phyloP scores from a whole-genome alignment of 1,140 invertebrate species.

The Drosophila parvula region DNA sequence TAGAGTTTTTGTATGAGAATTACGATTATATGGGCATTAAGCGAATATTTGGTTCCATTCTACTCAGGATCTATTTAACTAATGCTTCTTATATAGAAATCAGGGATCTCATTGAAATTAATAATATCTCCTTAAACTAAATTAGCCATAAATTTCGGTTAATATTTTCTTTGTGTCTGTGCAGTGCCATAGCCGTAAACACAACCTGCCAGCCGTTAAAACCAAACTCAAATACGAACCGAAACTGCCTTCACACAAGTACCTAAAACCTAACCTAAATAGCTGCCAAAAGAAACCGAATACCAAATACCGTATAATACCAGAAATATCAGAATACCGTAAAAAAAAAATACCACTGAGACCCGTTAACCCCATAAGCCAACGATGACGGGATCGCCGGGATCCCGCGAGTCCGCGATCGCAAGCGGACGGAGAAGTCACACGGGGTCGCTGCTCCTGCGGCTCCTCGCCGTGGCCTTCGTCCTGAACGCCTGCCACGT shows the following conservation, averaged over 20 bases:
- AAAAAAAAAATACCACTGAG: neutral
- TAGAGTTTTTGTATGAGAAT: too few relatives aligned
- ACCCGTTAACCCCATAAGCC: neutral
- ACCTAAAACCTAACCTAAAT: constrained; percentile 42
- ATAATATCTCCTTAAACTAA: neutral
- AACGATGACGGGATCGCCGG: constrained; percentile 67
- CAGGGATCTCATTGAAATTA: neutral
- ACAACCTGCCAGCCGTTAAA: constrained; percentile 48
- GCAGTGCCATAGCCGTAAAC: constrained; percentile 75
- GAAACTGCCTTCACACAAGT: constrained; percentile 65
- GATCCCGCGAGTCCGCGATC: constrained; percentile 58
- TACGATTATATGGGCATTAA: too few relatives aligned
- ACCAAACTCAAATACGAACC: constrained; percentile 61
- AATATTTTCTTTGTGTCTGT: constrained; percentile 37
- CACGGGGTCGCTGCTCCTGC: constrained; percentile 61
- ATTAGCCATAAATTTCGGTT: neutral
- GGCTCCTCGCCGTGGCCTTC: constrained; percentile 60
- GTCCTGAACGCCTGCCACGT: constrained; percentile 65
- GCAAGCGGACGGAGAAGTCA: constrained; percentile 32
- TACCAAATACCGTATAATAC: constrained; percentile 15
- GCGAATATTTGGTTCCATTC: neutral
- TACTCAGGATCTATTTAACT: neutral
- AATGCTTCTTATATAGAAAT: neutral
- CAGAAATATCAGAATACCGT: neutral
- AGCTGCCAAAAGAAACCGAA: constrained; percentile 56